These are phyloP conservation scores for Rhyacophila brunnea DNA, from an alignment of 1,140 invertebrate genomes.

Conservation along the genomic window DNA sequence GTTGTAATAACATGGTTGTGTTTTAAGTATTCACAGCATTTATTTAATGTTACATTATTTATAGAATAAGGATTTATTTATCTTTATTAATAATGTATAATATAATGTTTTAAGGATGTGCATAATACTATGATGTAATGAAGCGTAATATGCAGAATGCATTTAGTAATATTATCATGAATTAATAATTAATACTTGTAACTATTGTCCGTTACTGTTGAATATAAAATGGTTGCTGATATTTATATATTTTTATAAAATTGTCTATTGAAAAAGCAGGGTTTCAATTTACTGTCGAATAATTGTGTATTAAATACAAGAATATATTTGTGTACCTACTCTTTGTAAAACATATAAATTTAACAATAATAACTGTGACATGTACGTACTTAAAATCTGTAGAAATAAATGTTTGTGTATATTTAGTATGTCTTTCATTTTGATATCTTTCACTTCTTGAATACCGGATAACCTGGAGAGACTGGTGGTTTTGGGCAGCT, in stretches of 20 bases:
- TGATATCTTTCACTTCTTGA: neutral
- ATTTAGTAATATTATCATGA: too few relatives aligned
- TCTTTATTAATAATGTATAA: too few relatives aligned
- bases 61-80: too few relatives aligned
- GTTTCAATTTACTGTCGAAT: slow-evolving; percentile 8
- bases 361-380: slow-evolving; percentile 15
- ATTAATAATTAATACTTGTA: too few relatives aligned
- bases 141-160: too few relatives aligned
- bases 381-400: slow-evolving; percentile 30
- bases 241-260: slow-evolving; percentile 9
- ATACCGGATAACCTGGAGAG: too few relatives aligned
- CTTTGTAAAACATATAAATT: slow-evolving; percentile 8
- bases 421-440: slow-evolving; percentile 7
- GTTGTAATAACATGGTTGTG: slow-evolving; percentile 11
- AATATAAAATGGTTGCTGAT: too few relatives aligned
- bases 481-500: too few relatives aligned
- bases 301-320: neutral
- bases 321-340: slow-evolving; percentile 18
- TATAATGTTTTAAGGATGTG: too few relatives aligned
- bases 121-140: too few relatives aligned
- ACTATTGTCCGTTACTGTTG: too few relatives aligned
- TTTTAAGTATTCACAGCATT: slow-evolving; percentile 23
- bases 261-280: slow-evolving; percentile 1
- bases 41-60: neutral
- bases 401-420: slow-evolving; percentile 30